phyloP scores from a whole-genome alignment of 2,888 invertebrate species.

The Mongoloraphidia duomilia region DNA sequence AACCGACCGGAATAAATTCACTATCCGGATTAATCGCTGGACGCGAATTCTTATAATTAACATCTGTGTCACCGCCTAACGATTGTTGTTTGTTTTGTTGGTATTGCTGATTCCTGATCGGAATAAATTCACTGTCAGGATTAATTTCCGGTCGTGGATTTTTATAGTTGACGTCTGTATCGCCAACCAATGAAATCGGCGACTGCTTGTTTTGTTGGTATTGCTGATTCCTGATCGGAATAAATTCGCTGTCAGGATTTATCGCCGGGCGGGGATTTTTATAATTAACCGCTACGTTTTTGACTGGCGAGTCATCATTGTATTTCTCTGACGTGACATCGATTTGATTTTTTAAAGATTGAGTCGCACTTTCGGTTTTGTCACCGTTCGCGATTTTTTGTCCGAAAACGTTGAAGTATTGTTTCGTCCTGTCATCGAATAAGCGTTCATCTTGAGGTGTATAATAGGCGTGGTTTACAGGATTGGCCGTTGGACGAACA shows the following conservation, averaged over 20 bases:
- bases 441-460: conserved; percentile 51
- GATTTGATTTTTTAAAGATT: conserved; percentile 4
- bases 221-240: conserved; percentile 30
- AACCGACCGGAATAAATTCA: conserved; percentile 34
- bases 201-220: conserved; percentile 15
- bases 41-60: conserved; percentile 43
- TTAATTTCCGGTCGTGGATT: conserved; percentile 31
- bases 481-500: conserved; percentile 36
- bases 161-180: conserved; percentile 34
- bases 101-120: conserved; percentile 18
- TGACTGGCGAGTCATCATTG: conserved; percentile 9
- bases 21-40: conserved; percentile 42
- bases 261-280: conserved; percentile 47
- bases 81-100: conserved; percentile 31
- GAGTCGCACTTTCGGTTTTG: conserved; percentile 28
- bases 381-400: conserved; percentile 44
- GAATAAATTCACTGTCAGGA: conserved; percentile 29
- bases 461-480: conserved; percentile 46
- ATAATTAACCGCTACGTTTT: conserved; percentile 39
- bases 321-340: conserved; percentile 1
- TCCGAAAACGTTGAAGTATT: conserved; percentile 60
- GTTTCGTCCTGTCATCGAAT: conserved; percentile 57
- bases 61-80: conserved; percentile 32
- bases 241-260: conserved; percentile 53
- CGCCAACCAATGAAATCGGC: conserved; percentile 25